Evolutionary conservation across 2,113 vertebrate genomes (phyloP).

Genomic region (Daboia siamensis): DNA sequence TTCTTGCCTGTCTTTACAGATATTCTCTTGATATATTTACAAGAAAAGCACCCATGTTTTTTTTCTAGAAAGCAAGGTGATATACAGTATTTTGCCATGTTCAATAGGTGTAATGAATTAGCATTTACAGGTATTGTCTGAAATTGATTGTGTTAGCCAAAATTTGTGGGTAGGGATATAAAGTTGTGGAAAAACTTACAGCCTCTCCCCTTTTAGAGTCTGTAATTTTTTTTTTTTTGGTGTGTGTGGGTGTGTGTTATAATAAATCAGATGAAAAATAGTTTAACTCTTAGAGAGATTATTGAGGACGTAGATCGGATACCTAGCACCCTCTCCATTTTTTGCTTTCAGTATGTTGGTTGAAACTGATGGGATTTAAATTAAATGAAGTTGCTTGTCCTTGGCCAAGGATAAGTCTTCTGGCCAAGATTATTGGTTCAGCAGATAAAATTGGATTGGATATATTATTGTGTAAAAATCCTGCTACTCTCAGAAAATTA

Average conservation of each 20-base stretch:
- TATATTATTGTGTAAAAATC: background rate
- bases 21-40: background rate
- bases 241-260: background rate
- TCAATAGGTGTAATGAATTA: background rate
- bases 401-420: background rate
- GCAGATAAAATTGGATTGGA: background rate
- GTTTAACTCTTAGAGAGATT: background rate
- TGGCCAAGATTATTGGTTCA: background rate
- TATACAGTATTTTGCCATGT: background rate
- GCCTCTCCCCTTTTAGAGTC: background rate
- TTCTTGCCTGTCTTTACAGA: background rate
- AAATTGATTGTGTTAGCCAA: background rate
- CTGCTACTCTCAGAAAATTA: background rate
- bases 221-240: background rate
- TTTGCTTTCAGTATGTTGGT: background rate
- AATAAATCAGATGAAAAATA: background rate
- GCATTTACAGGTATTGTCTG: background rate
- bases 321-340: background rate
- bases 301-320: background rate
- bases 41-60: background rate
- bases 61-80: background rate
- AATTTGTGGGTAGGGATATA: background rate
- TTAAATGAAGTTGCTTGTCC: background rate
- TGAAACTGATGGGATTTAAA: background rate
- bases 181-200: background rate